These are phyloP conservation scores for Cacatua alba DNA, from an alignment of 2,113 vertebrate species.

Conservation along the genomic window DNA sequence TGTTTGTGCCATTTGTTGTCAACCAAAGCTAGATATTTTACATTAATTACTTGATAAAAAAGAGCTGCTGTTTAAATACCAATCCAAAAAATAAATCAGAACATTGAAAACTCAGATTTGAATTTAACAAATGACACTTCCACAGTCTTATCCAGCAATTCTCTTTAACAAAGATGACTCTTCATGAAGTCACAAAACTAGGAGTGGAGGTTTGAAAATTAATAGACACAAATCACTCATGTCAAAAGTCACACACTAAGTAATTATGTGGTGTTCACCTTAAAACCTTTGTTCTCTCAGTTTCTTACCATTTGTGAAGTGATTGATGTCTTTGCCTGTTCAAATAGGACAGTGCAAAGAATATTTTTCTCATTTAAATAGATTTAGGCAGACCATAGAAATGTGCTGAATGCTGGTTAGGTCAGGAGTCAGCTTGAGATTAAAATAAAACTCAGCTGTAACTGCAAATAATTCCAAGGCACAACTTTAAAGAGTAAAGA, in stretches of 20 bases:
- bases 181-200: not conserved
- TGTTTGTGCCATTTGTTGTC: not conserved
- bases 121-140: not conserved
- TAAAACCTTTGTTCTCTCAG: not conserved
- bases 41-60: not conserved
- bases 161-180: not conserved
- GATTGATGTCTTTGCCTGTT: not conserved
- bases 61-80: not conserved
- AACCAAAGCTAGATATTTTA: not conserved
- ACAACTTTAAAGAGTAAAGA: not conserved
- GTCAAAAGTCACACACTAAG: not conserved
- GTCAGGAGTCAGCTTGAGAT: not conserved
- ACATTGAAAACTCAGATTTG: not conserved
- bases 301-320: constrained; percentile 6
- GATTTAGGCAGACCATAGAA: not conserved
- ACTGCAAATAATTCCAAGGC: not conserved
- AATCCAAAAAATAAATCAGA: not conserved
- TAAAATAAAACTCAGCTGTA: constrained; percentile 6
- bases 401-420: not conserved
- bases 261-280: not conserved
- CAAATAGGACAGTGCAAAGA: constrained; percentile 25
- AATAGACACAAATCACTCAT: not conserved
- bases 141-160: not conserved
- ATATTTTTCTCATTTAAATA: constrained; percentile 2
- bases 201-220: not conserved